phyloP scores from a whole-genome alignment of 2,797 vertebrate genomes.

The Propithecus perrieri region DNA sequence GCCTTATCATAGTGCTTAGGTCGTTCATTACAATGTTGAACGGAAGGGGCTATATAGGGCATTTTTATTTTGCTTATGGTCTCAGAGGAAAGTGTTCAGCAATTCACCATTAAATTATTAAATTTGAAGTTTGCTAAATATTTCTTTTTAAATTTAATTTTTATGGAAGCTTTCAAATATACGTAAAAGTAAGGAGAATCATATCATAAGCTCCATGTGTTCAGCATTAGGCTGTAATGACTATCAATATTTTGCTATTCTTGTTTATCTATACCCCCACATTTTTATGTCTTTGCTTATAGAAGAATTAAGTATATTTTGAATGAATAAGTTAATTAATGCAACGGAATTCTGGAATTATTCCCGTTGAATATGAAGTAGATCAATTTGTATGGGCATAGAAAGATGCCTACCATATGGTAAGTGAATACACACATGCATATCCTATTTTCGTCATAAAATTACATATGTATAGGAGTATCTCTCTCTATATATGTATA shows the following conservation, averaged over 20 bases:
- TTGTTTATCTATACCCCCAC: not conserved
- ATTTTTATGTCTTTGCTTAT: not conserved
- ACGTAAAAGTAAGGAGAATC: not conserved
- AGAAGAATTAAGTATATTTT: not conserved
- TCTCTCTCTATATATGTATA: not conserved
- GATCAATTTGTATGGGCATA: not conserved
- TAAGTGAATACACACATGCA: not conserved
- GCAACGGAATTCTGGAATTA: not conserved
- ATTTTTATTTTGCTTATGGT: not conserved
- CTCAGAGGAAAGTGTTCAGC: not conserved
- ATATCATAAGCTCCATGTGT: not conserved
- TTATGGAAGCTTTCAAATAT: not conserved
- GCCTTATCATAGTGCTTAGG: not conserved
- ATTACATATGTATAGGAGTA: not conserved
- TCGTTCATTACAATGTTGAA: not conserved
- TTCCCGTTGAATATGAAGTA: not conserved
- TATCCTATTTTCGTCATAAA: not conserved
- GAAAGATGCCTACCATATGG: not conserved
- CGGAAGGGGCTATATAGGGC: not conserved
- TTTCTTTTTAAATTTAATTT: not conserved
- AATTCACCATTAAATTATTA: not conserved
- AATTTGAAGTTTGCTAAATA: not conserved
- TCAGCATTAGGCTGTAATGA: not conserved
- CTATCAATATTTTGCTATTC: not conserved
- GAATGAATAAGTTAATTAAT: not conserved